These are phyloP conservation scores for Neogobius melanostomus DNA, from an alignment of 2,113 vertebrate genomes.

Conservation along the genomic window DNA sequence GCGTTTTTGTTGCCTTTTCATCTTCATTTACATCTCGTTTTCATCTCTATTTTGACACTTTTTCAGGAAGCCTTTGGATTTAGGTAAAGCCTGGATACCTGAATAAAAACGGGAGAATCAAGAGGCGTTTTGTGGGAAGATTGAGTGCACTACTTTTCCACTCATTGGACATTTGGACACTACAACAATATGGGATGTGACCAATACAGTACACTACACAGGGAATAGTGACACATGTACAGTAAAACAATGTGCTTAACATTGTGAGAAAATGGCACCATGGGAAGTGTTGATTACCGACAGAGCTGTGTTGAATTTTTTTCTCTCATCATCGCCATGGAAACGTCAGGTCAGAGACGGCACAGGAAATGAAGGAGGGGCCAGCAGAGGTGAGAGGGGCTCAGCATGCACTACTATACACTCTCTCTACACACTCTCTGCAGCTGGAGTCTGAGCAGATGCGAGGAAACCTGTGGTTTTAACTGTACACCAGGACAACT, in stretches of 20 bases:
- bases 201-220: too few relatives aligned
- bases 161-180: too few relatives aligned
- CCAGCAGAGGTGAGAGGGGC: conserved; percentile 41
- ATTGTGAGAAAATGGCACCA: conserved; percentile 2
- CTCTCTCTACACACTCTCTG: conserved; percentile 23
- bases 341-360: conserved; percentile 50
- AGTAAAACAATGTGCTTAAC: conserved; percentile 1
- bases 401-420: conserved; percentile 38
- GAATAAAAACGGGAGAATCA: too few relatives aligned
- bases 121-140: too few relatives aligned
- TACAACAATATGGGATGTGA: too few relatives aligned
- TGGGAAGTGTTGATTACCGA: conserved; percentile 39
- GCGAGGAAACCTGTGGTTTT: conserved; percentile 33
- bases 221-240: background rate
- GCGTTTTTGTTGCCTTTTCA: too few relatives aligned
- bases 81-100: too few relatives aligned
- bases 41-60: too few relatives aligned
- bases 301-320: conserved; percentile 55
- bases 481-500: conserved; percentile 6
- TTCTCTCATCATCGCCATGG: conserved; percentile 49
- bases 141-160: too few relatives aligned
- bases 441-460: background rate
- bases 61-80: too few relatives aligned
- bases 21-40: too few relatives aligned
- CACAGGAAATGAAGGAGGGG: conserved; percentile 66